Percentiles rank a stretch among this genome's conserved stretches.
Evolutionary conservation across 2,113 vertebrate species (phyloP).

Genomic region (Glaucomys volans): DNA sequence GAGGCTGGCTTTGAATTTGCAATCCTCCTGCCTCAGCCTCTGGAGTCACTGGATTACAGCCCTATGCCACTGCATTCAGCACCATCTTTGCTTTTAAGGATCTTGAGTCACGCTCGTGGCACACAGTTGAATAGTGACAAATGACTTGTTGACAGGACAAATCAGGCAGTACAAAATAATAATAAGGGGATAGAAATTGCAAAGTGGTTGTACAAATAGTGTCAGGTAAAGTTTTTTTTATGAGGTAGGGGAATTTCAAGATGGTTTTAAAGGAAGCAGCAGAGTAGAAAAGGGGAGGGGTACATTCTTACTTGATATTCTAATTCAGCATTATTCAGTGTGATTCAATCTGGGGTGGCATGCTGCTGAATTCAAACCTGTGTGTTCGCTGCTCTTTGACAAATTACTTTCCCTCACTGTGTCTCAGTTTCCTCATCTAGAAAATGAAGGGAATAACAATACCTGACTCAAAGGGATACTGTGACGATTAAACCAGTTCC

Average conservation of each 20-base stretch:
- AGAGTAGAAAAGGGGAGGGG: background rate
- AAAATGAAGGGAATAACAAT: constrained; percentile 15
- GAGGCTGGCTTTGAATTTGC: background rate
- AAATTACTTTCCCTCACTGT: background rate
- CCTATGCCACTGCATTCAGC: background rate
- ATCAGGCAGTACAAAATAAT: background rate
- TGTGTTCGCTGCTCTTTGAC: background rate
- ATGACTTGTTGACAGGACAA: background rate
- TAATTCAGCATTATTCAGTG: background rate
- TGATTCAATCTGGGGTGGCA: background rate
- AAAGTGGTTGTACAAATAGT: background rate
- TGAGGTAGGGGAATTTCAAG: background rate
- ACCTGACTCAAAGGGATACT: background rate
- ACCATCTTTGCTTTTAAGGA: background rate
- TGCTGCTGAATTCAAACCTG: background rate
- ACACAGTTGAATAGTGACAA: background rate
- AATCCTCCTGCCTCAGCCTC: background rate
- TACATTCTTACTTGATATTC: background rate
- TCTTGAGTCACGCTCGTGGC: background rate
- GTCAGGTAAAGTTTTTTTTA: background rate
- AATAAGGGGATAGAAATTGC: background rate
- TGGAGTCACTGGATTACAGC: background rate
- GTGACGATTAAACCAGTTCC: background rate
- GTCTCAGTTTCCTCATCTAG: background rate
- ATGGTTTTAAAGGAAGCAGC: background rate